phyloP scores from a whole-genome alignment of 2,888 invertebrate genomes.

The Drosophila fungiperda region DNA sequence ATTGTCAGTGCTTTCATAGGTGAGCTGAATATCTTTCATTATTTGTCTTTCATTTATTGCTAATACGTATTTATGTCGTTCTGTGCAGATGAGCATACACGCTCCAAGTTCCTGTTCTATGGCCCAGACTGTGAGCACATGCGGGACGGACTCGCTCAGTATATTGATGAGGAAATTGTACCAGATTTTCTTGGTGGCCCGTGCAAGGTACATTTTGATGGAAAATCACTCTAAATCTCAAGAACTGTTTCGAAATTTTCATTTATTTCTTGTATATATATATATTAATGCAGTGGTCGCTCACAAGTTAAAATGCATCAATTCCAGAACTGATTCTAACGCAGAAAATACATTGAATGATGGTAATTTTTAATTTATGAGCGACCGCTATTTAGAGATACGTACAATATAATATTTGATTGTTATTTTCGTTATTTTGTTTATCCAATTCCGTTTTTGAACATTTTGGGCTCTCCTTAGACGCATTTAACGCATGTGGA shows the following conservation, averaged over 20 bases:
- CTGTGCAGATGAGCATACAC: conserved; percentile 93
- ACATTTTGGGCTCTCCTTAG: conserved; percentile 60
- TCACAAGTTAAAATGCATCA: not conserved
- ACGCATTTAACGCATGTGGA: conserved; percentile 83
- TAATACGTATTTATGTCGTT: not conserved
- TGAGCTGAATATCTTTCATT: conserved; percentile 73
- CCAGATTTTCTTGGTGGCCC: conserved; percentile 97
- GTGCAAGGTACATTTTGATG: conserved; percentile 88
- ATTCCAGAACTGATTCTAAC: not conserved
- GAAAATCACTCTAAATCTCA: not conserved
- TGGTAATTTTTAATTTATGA: not conserved
- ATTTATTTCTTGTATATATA: conserved; percentile 20
- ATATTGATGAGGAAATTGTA: conserved; percentile 93
- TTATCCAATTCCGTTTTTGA: conserved; percentile 35
- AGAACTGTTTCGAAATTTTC: conserved; percentile 11
- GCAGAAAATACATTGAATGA: not conserved
- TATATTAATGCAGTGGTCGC: conserved; percentile 15
- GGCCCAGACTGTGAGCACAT: conserved; percentile 93
- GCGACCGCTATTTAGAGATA: conserved; percentile 1
- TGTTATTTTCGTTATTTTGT: conserved; percentile 57
- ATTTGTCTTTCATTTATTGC: not conserved
- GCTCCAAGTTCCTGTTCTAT: conserved; percentile 96
- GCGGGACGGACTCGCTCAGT: conserved; percentile 92
- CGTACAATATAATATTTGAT: conserved; percentile 32
- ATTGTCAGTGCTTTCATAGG: conserved; percentile 97